Percentiles rank a stretch among this genome's conserved stretches.
These are phyloP conservation scores for Harmothoe impar DNA, from an alignment of 2,888 invertebrate genomes.

Conservation along the genomic window DNA sequence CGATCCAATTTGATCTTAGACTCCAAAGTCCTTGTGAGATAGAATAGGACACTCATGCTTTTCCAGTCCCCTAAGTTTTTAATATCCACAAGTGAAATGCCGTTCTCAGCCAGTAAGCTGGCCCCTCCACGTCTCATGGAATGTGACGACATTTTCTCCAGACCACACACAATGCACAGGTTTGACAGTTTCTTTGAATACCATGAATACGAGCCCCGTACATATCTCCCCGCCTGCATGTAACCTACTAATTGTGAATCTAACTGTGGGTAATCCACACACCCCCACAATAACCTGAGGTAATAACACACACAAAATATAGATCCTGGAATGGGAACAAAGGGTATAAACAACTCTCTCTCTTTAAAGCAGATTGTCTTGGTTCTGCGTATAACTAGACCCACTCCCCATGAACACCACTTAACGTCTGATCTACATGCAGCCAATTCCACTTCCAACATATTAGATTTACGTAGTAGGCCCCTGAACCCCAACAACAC, in stretches of 20 bases:
- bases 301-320: background rate
- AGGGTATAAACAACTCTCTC: background rate
- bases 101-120: too few species aligned
- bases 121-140: too few species aligned
- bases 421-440: background rate
- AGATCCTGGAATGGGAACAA: too few species aligned
- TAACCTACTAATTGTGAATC: background rate
- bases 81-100: too few species aligned
- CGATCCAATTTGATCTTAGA: too few species aligned
- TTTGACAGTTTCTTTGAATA: too few species aligned
- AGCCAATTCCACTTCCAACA: background rate
- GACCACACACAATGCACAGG: background rate
- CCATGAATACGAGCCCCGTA: too few species aligned
- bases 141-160: too few species aligned
- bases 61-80: background rate
- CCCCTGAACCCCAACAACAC: too few species aligned
- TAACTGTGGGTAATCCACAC: background rate
- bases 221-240: background rate
- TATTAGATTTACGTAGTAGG: too few species aligned
- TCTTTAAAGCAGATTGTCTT: background rate
- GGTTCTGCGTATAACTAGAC: background rate
- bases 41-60: background rate
- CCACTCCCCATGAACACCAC: background rate
- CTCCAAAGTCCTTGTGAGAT: background rate
- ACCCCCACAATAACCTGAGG: background rate